Conservation (phyloP, 2,113 vertebrate genomes). For the Phodopus roborovskii region DNA sequence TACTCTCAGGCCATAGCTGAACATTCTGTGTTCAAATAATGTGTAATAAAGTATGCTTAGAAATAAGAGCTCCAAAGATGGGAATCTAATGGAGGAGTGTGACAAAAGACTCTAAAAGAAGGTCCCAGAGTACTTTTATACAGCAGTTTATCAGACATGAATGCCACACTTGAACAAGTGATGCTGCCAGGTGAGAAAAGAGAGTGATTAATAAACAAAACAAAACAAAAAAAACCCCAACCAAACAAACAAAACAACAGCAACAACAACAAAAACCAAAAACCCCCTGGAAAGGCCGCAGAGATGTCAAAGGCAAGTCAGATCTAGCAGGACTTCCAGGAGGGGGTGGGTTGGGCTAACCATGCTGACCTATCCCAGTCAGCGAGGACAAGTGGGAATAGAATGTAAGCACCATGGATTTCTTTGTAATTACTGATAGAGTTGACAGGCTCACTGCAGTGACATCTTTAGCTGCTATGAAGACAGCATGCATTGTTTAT, state of each 20-base stretch:
- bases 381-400: not conserved
- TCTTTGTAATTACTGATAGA: not conserved
- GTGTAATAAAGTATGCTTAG: not conserved
- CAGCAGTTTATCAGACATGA: constrained; percentile 45
- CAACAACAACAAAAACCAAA: not conserved
- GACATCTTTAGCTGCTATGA: constrained; percentile 37
- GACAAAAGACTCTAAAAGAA: constrained; percentile 52
- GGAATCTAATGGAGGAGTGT: constrained; percentile 54
- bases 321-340: not conserved
- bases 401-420: not conserved
- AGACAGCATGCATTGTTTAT: constrained; percentile 15
- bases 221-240: too few species aligned
- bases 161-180: constrained; percentile 65
- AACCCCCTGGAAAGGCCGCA: constrained; percentile 37
- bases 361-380: not conserved
- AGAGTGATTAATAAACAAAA: constrained; percentile 67
- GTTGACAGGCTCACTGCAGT: not conserved
- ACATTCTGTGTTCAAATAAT: constrained; percentile 48
- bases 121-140: constrained; percentile 55
- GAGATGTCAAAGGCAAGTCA: constrained; percentile 48
- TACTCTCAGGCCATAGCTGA: not conserved
- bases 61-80: constrained; percentile 49
- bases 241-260: too few species aligned
- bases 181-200: not conserved
- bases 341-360: not conserved